A percentile compares a stretch with the other conserved stretches of the same genome.
phyloP scores from a whole-genome alignment of 1,140 invertebrate species.

The Dinoponera quadriceps region DNA sequence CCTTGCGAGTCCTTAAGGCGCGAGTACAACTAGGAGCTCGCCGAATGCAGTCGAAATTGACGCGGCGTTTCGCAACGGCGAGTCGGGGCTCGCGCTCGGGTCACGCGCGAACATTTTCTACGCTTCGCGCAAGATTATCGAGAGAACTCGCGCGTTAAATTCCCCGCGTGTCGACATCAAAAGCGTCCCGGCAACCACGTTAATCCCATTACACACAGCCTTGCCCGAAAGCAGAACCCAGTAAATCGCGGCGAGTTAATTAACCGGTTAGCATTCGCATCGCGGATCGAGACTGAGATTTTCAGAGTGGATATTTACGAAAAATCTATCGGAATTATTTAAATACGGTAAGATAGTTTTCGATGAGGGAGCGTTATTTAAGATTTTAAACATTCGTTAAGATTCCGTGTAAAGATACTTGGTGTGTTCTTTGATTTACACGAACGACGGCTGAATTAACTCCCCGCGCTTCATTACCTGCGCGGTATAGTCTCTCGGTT shows the following conservation, averaged over 20 bases:
- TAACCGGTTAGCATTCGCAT: background rate
- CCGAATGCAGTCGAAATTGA: conserved; percentile 25
- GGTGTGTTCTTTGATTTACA: background rate
- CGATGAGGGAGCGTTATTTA: background rate
- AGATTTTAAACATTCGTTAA: background rate
- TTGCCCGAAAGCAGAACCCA: conserved; percentile 8
- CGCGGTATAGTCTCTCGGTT: background rate
- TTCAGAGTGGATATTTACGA: background rate
- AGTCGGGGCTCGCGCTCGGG: background rate
- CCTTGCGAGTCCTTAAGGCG: conserved; percentile 31
- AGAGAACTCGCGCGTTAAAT: conserved; percentile 22
- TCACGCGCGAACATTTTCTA: conserved; percentile 39
- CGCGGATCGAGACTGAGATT: background rate
- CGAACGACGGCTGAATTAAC: background rate
- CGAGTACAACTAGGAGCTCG: background rate
- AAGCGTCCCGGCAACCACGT: background rate
- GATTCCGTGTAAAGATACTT: background rate
- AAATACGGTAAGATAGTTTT: no score
- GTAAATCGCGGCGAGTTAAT: conserved; percentile 12
- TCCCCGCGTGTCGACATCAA: conserved; percentile 31
- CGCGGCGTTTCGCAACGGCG: conserved; percentile 22
- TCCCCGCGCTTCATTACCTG: background rate
- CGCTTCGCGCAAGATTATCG: conserved; percentile 35
- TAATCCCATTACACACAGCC: conserved; percentile 20
- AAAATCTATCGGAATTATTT: background rate